phyloP scores from a whole-genome alignment of 2,888 invertebrate genomes.

The Xanthorhoe designata region DNA sequence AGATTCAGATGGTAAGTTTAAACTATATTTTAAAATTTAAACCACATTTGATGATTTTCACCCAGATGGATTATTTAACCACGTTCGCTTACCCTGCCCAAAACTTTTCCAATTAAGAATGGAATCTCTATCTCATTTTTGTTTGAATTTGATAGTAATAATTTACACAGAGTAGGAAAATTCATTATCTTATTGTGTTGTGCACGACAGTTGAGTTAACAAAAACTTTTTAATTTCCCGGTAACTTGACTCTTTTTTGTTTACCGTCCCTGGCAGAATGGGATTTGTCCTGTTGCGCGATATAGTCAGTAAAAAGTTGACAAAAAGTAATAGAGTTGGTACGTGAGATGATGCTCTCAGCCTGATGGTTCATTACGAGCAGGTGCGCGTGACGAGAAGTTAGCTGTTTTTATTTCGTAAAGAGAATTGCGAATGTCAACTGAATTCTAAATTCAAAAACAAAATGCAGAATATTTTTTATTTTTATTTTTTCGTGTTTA shows the following conservation, averaged over 20 bases:
- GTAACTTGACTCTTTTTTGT: slow-evolving; percentile 49
- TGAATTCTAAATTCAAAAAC: background rate
- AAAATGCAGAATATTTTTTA: background rate
- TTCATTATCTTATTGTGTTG: no score
- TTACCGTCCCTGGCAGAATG: slow-evolving; percentile 47
- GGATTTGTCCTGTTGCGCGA: slow-evolving; percentile 66
- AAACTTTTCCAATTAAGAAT: no score
- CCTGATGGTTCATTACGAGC: slow-evolving; percentile 26
- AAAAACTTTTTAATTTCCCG: slow-evolving; percentile 6
- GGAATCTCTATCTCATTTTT: no score
- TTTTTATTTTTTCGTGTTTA: no score
- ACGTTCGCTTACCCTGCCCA: no score
- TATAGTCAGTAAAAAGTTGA: slow-evolving; percentile 51
- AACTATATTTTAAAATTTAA: no score
- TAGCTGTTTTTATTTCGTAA: slow-evolving; percentile 13
- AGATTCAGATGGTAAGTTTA: no score
- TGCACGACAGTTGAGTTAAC: slow-evolving; percentile 8
- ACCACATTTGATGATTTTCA: no score
- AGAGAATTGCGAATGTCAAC: background rate
- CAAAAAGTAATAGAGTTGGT: slow-evolving; percentile 33
- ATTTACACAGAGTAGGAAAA: background rate
- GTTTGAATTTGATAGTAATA: no score
- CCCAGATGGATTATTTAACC: no score
- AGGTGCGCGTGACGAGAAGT: slow-evolving; percentile 21
- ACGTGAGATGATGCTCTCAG: slow-evolving; percentile 22